Conservation (phyloP, 37 sponge, comb jelly and placozoan genomes). For the Axinella damicornis region DNA sequence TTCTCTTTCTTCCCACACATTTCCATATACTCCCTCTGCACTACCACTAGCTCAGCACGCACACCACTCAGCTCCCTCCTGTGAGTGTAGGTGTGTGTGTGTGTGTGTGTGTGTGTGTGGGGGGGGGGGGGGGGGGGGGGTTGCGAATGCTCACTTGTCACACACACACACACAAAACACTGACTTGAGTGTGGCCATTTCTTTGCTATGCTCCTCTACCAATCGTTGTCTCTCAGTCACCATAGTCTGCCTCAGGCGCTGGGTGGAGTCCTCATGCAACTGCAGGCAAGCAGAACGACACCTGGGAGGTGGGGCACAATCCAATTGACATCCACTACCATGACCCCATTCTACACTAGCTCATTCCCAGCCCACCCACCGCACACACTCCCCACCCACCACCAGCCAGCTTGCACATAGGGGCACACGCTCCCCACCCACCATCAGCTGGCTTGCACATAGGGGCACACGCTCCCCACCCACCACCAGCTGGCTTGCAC, state of each 20-base stretch:
- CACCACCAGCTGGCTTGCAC: too few relatives aligned
- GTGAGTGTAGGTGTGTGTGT: conserved; percentile 7
- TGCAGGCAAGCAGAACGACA: conserved; percentile 56
- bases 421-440: too few relatives aligned
- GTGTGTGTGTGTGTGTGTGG: conserved; percentile 15
- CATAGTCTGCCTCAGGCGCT: conserved; percentile 38
- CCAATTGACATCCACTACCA: neutral
- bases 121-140: neutral
- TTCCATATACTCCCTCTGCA: conserved; percentile 38
- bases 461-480: too few relatives aligned
- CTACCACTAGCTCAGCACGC: conserved; percentile 21
- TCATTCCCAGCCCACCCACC: too few relatives aligned
- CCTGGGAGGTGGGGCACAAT: conserved; percentile 5
- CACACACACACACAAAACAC: neutral
- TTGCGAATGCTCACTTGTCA: neutral
- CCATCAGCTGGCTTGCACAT: too few relatives aligned
- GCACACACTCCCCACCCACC: too few relatives aligned
- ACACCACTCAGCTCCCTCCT: neutral
- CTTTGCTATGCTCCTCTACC: neutral
- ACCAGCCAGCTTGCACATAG: too few relatives aligned
- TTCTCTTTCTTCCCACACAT: conserved; percentile 37
- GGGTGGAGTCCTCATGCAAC: conserved; percentile 64
- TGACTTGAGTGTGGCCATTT: conserved; percentile 38
- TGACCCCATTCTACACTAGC: too few relatives aligned
- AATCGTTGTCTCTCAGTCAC: conserved; percentile 41